These are phyloP conservation scores for Eueremaeus valkanovi DNA, from an alignment of 2,888 invertebrate genomes.

Conservation along the genomic window DNA sequence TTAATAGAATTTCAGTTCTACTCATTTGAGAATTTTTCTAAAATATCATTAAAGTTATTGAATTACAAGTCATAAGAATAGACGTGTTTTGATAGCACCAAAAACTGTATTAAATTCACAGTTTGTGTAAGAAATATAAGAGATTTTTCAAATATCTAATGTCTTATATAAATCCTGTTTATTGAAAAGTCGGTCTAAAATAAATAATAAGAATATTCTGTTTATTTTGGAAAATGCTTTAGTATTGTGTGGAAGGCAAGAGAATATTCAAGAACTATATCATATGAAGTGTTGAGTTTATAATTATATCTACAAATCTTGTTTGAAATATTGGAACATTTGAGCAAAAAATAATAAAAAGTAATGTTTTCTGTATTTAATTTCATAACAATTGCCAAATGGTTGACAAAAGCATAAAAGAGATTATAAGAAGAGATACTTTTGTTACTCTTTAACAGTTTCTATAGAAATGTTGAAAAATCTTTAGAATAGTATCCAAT, in stretches of 20 bases:
- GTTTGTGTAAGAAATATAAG: background rate
- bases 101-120: background rate
- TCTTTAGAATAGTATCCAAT: no score
- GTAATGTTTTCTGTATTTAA: background rate
- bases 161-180: background rate
- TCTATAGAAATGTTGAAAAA: no score
- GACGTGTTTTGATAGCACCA: background rate
- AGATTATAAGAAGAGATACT: background rate
- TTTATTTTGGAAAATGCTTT: constrained; percentile 5
- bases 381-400: background rate
- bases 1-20: no score
- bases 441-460: background rate
- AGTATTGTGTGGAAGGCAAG: background rate
- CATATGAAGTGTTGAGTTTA: background rate
- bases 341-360: background rate
- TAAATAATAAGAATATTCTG: constrained; percentile 14
- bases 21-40: background rate
- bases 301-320: background rate
- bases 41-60: background rate
- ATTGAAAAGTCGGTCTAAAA: constrained; percentile 6
- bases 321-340: background rate
- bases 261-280: no score
- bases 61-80: background rate
- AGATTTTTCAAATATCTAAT: background rate
- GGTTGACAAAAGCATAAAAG: background rate